phyloP scores from a whole-genome alignment of 1,140 invertebrate species.

The Lordiphosa stackelbergi region DNA sequence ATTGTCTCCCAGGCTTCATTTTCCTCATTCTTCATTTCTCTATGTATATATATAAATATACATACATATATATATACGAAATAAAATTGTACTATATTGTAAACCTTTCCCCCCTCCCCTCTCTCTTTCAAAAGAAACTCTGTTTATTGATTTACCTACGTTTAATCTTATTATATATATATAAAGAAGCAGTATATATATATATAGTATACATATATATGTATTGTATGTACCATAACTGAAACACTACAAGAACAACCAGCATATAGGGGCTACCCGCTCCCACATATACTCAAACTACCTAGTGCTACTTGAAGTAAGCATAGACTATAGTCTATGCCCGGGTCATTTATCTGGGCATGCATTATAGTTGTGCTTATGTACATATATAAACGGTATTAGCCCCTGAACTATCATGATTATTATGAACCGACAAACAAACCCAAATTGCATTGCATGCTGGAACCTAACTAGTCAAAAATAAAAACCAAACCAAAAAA shows the following conservation, averaged over 20 bases:
- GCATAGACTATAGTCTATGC: slow-evolving; percentile 4
- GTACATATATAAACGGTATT: slow-evolving; percentile 9
- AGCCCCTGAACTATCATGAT: slow-evolving; percentile 11
- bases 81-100: slow-evolving; percentile 1
- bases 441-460: slow-evolving; percentile 1
- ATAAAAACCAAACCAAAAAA: slow-evolving; percentile 12
- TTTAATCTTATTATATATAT: slow-evolving; percentile 49
- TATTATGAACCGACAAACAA: slow-evolving; percentile 36
- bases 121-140: slow-evolving; percentile 17
- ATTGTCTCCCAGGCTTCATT: slow-evolving; percentile 4
- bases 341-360: neutral
- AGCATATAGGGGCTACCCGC: slow-evolving; percentile 5
- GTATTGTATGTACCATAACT: slow-evolving; percentile 58
- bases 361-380: slow-evolving; percentile 6
- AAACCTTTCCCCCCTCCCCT: neutral
- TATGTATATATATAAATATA: neutral
- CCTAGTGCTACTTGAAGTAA: neutral
- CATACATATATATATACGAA: slow-evolving; percentile 9
- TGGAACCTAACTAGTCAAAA: slow-evolving; percentile 1
- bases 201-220: slow-evolving; percentile 36
- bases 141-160: slow-evolving; percentile 59
- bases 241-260: slow-evolving; percentile 6
- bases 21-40: neutral
- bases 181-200: slow-evolving; percentile 7
- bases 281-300: slow-evolving; percentile 1